Percentiles rank a stretch among this genome's conserved stretches.
These are phyloP conservation scores for Apis cerana DNA, from an alignment of 1,140 invertebrate genomes.

Conservation along the genomic window DNA sequence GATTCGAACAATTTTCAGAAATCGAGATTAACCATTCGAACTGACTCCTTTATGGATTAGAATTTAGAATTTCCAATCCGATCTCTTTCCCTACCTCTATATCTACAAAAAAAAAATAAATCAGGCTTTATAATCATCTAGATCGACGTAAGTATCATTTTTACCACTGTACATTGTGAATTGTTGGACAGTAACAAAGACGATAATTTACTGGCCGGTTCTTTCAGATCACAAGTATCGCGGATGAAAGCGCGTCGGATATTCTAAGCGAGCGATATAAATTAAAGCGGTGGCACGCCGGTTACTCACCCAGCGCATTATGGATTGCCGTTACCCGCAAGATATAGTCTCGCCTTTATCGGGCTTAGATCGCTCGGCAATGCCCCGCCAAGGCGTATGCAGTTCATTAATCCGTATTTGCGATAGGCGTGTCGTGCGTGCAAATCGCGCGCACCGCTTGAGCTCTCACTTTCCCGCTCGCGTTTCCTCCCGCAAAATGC, in stretches of 20 bases:
- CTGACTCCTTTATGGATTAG: no score
- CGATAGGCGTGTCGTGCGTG: slow-evolving; percentile 55
- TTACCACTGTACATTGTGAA: neutral
- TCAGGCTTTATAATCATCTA: neutral
- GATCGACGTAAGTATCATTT: slow-evolving; percentile 9
- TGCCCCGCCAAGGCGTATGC: slow-evolving; percentile 67
- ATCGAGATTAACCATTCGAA: no score
- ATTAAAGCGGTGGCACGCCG: slow-evolving; percentile 56
- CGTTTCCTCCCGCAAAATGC: neutral
- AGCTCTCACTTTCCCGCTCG: slow-evolving; percentile 59
- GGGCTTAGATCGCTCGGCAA: slow-evolving; percentile 70
- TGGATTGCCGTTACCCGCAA: slow-evolving; percentile 45
- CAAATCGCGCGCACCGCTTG: slow-evolving; percentile 46
- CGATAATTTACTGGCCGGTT: slow-evolving; percentile 30
- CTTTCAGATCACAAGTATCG: slow-evolving; percentile 45
- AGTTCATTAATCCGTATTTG: slow-evolving; percentile 72
- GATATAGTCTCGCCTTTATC: slow-evolving; percentile 67
- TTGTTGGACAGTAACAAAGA: neutral
- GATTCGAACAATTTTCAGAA: no score
- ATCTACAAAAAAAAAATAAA: no score
- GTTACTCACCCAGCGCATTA: slow-evolving; percentile 58
- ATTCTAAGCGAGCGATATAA: slow-evolving; percentile 56
- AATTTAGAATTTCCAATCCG: no score
- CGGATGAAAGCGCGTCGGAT: slow-evolving; percentile 67
- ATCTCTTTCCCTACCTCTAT: neutral